phyloP scores from a whole-genome alignment of 2,113 vertebrate genomes.

The Astatotilapia flaviijosephi region DNA sequence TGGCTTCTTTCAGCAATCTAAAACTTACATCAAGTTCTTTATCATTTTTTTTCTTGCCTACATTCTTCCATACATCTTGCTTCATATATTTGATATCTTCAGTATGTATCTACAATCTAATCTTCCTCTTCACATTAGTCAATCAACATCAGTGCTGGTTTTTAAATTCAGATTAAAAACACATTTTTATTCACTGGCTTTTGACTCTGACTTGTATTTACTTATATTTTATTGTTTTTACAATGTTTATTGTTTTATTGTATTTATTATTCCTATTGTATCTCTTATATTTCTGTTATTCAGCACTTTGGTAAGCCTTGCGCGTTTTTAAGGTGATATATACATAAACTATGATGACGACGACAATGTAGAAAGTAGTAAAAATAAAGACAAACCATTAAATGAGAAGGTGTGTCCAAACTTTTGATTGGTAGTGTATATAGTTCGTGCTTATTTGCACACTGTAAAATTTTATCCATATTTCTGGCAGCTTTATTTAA shows the following conservation, averaged over 20 bases:
- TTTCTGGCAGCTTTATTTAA: background rate
- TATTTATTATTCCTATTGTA: background rate
- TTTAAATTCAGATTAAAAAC: background rate
- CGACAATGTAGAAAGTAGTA: fast-evolving
- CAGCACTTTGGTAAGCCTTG: background rate
- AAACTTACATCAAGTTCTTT: background rate
- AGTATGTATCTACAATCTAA: background rate
- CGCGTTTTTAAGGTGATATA: background rate
- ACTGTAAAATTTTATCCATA: background rate
- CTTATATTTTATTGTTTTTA: background rate
- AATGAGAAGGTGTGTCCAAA: background rate
- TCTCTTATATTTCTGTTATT: background rate
- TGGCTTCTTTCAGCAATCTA: background rate
- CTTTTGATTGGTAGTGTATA: background rate
- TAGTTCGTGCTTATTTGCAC: background rate
- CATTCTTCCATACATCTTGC: background rate
- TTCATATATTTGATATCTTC: background rate
- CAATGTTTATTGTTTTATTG: background rate
- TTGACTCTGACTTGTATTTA: background rate
- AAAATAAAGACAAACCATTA: background rate
- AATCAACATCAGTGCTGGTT: background rate
- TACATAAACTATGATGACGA: background rate
- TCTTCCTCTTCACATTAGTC: background rate
- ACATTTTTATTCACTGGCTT: background rate
- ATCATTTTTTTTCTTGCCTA: background rate